Conservation (phyloP, 2,113 vertebrate genomes). For the Aix galericulata region DNA sequence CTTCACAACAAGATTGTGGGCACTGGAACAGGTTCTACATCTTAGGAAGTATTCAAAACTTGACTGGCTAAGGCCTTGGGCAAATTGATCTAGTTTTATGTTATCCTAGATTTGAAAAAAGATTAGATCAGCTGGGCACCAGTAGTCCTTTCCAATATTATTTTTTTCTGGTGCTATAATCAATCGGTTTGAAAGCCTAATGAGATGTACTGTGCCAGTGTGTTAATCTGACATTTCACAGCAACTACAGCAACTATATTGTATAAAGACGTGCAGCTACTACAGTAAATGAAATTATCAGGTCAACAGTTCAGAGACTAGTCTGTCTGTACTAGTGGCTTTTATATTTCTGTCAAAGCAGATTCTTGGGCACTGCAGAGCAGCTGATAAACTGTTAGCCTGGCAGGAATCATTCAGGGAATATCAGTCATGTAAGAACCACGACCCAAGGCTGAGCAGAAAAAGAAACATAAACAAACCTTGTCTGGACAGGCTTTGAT, state of each 20-base stretch:
- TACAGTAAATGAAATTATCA: not conserved
- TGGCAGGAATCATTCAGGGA: not conserved
- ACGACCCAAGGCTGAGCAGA: not conserved
- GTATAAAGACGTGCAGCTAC: not conserved
- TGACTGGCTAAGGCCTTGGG: not conserved
- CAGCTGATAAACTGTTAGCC: not conserved
- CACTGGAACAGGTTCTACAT: accelerated
- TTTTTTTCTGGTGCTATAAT: not conserved
- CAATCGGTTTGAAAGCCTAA: not conserved
- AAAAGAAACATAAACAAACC: not conserved
- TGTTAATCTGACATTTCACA: not conserved
- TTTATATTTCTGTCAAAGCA: not conserved
- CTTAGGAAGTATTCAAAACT: not conserved
- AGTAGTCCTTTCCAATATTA: not conserved
- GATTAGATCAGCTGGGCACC: not conserved
- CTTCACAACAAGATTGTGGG: not conserved
- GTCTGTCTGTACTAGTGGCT: not conserved
- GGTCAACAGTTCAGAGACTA: not conserved
- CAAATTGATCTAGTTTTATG: not conserved
- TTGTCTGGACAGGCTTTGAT: not conserved
- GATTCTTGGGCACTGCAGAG: not conserved
- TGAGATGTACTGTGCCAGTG: not conserved
- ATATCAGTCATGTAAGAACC: not conserved
- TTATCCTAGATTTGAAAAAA: not conserved
- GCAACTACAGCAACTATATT: not conserved